Evolutionary conservation across 2,113 vertebrate species (phyloP).

Genomic region (Heterocephalus glaber): DNA sequence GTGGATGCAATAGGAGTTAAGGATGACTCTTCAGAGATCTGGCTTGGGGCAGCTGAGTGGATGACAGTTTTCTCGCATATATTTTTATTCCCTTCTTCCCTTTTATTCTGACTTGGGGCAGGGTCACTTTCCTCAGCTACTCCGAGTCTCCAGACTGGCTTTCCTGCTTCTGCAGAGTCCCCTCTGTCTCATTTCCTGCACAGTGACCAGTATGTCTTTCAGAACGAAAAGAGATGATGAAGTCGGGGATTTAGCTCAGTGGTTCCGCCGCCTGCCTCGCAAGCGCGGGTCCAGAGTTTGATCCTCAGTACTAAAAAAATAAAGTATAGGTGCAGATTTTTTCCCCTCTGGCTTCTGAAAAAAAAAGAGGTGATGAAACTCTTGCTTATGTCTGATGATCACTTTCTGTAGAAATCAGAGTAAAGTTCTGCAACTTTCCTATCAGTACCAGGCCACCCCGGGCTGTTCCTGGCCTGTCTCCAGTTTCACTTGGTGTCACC

Average conservation of each 20-base stretch:
- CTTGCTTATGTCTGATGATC: neutral
- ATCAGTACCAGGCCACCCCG: neutral
- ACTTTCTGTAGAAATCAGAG: neutral
- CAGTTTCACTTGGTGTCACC: neutral
- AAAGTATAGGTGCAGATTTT: too few species aligned
- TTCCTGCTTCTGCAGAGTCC: neutral
- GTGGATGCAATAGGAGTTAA: neutral
- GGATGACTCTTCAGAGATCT: neutral
- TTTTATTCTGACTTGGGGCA: too few species aligned
- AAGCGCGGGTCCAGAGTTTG: too few species aligned
- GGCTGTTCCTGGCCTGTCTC: neutral
- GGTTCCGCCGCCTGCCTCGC: too few species aligned
- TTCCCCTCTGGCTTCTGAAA: too few species aligned
- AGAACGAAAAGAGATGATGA: neutral
- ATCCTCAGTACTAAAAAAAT: too few species aligned
- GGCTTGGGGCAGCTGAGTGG: neutral
- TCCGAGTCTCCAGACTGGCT: neutral
- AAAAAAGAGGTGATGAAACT: neutral
- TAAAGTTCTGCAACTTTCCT: neutral
- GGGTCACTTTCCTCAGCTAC: neutral
- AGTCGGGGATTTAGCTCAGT: too few species aligned
- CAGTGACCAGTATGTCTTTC: neutral
- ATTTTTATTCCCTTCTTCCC: fast-evolving
- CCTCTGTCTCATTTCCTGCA: neutral
- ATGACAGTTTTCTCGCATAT: neutral